Evolutionary conservation across 2,797 vertebrate species (phyloP).

Genomic region (Intellagama lesueurii): DNA sequence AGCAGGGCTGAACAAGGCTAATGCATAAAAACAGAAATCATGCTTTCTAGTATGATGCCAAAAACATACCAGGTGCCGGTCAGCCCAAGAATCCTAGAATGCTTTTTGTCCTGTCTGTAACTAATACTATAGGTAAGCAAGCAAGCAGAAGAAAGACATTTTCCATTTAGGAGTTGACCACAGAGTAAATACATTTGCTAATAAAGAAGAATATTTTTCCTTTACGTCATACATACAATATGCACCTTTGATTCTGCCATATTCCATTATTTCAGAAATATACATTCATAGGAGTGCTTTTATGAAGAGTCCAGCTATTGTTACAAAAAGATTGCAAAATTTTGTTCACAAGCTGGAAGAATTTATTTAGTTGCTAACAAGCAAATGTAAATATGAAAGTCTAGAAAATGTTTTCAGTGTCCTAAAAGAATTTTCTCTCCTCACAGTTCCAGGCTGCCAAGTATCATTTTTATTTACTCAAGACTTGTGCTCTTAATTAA

Average conservation of each 20-base stretch:
- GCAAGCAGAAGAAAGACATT: neutral
- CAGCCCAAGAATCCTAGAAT: neutral
- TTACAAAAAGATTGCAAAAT: neutral
- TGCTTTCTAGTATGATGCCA: neutral
- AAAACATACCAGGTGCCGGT: neutral
- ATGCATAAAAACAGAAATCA: neutral
- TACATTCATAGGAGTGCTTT: neutral
- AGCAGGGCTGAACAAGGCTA: neutral
- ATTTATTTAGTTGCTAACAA: neutral
- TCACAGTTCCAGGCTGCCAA: neutral
- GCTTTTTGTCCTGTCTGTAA: neutral
- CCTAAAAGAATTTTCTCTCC: neutral
- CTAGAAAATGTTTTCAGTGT: neutral
- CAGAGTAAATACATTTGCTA: neutral
- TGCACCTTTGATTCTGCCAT: neutral
- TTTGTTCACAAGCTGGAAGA: neutral
- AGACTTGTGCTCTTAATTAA: conserved; percentile 7
- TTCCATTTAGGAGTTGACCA: neutral
- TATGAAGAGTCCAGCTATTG: neutral
- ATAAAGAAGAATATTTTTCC: too few species aligned
- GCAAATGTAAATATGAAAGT: neutral
- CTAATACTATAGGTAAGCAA: neutral
- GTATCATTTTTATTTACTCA: conserved; percentile 9
- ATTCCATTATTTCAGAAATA: neutral
- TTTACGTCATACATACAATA: neutral